phyloP scores from a whole-genome alignment of 2,113 vertebrate genomes.

The Anseranas semipalmata region DNA sequence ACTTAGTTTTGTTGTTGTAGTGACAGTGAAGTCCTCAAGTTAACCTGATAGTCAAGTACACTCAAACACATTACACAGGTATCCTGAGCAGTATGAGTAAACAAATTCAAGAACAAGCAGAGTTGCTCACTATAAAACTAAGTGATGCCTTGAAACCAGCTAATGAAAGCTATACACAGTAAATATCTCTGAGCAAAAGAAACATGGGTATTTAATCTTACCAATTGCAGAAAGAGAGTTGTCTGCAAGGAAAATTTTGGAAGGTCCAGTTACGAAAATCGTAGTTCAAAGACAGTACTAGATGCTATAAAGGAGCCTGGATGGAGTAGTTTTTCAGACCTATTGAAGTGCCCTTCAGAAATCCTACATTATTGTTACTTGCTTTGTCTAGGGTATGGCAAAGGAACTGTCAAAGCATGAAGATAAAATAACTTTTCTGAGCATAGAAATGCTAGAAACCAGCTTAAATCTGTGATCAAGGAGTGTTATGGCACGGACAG shows the following conservation, averaged over 20 bases:
- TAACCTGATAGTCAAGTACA: background rate
- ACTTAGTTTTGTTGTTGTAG: background rate
- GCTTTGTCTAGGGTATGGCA: background rate
- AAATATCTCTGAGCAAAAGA: background rate
- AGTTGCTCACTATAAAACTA: background rate
- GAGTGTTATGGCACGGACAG: background rate
- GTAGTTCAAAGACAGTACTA: background rate
- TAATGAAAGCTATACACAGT: background rate
- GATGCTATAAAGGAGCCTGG: background rate
- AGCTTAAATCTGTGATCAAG: background rate
- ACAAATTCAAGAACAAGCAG: background rate
- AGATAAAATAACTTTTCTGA: background rate
- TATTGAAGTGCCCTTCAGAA: background rate
- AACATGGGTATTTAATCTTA: background rate
- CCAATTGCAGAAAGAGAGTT: background rate
- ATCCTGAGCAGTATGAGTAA: background rate
- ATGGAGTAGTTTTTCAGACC: background rate
- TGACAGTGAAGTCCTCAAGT: background rate
- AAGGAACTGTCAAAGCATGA: background rate
- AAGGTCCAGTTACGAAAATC: background rate
- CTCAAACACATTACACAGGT: background rate
- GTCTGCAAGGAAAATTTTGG: background rate
- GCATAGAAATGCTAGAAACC: background rate
- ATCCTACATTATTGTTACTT: background rate
- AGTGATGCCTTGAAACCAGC: background rate